Conservation (phyloP, 2,797 vertebrate genomes). For the Orientallactaga sibirica region DNA sequence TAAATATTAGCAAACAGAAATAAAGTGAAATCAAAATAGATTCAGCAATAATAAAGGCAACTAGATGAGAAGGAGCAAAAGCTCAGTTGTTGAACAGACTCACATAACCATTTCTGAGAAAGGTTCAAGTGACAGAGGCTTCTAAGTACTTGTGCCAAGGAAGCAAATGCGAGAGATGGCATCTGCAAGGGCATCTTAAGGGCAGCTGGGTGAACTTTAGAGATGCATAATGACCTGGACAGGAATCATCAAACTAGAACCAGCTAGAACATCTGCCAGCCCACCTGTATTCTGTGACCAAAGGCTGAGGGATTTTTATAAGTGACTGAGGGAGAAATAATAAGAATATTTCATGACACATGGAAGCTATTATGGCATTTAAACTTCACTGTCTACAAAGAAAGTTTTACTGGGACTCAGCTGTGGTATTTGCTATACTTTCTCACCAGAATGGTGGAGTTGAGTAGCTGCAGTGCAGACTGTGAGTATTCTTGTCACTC, state of each 20-base stretch:
- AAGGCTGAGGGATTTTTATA: conserved; percentile 12
- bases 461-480: not conserved
- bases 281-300: not conserved
- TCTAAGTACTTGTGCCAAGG: not conserved
- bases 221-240: not conserved
- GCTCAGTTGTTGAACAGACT: conserved; percentile 7
- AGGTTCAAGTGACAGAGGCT: not conserved
- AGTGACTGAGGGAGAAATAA: not conserved
- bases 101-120: conserved; percentile 7
- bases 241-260: not conserved
- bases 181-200: not conserved
- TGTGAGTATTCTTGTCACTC: not conserved
- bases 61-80: not conserved
- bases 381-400: not conserved
- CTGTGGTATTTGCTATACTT: conserved; percentile 8
- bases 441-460: not conserved
- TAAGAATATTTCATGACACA: not conserved
- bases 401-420: not conserved
- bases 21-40: conserved; percentile 33
- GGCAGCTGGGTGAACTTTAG: not conserved
- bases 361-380: conserved; percentile 9
- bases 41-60: not conserved
- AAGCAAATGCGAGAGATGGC: not conserved
- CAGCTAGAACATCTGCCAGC: not conserved
- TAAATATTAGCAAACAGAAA: conserved; percentile 1